Conservation (phyloP, 2,113 vertebrate genomes). For the Bothrops jararaca region DNA sequence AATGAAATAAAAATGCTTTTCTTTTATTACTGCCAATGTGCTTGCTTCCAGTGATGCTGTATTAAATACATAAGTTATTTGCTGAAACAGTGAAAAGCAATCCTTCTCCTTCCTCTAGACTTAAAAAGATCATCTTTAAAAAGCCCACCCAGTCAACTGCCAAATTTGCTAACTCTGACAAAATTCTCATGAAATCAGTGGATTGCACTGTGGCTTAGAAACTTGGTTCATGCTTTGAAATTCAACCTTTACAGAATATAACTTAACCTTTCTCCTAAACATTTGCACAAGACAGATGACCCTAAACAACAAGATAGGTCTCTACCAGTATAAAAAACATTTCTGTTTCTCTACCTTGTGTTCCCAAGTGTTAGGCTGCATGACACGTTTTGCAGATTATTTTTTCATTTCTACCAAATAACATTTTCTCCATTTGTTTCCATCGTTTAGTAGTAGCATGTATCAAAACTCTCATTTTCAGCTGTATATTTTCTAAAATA, state of each 20-base stretch:
- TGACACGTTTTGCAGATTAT: background rate
- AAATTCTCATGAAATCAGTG: constrained; percentile 25
- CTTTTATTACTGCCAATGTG: background rate
- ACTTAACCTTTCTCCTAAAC: background rate
- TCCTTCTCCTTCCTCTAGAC: background rate
- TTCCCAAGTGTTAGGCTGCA: constrained; percentile 1
- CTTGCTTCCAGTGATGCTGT: background rate
- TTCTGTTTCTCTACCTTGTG: background rate
- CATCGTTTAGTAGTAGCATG: background rate
- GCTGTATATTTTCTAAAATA: background rate
- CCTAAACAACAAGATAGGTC: constrained; percentile 3
- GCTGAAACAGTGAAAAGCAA: background rate
- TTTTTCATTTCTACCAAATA: background rate
- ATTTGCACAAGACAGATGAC: constrained; percentile 7
- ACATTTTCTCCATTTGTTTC: constrained; percentile 18
- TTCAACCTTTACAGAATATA: constrained; percentile 8
- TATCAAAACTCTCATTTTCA: constrained; percentile 17
- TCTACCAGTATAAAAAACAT: background rate
- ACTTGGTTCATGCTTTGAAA: constrained; percentile 8
- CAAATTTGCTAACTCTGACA: constrained; percentile 8
- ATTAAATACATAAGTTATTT: background rate
- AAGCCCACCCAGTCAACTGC: background rate
- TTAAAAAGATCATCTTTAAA: constrained; percentile 4
- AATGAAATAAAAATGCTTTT: background rate
- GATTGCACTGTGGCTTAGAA: background rate